Evolutionary conservation across 2,113 vertebrate genomes (phyloP).

Genomic region (Diphyllodes magnificus): DNA sequence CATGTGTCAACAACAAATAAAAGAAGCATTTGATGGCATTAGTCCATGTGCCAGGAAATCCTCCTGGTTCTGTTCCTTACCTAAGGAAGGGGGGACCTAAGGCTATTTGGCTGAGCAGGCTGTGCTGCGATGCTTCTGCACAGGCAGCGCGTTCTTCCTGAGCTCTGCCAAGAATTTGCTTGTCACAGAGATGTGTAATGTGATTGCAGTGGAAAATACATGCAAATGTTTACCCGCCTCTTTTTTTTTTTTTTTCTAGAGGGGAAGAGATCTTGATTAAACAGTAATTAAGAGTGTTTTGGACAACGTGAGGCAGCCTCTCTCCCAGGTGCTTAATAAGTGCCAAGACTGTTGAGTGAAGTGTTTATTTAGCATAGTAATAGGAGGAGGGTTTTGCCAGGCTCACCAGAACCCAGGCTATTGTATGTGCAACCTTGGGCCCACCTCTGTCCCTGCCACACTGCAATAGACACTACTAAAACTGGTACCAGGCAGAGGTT

Average conservation of each 20-base stretch:
- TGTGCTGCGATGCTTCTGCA: constrained; percentile 34
- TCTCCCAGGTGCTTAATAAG: constrained; percentile 64
- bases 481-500: background rate
- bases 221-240: background rate
- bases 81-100: constrained; percentile 36
- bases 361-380: constrained; percentile 49
- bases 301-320: constrained; percentile 36
- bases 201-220: constrained; percentile 3
- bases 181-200: constrained; percentile 24
- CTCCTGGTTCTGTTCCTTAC: constrained; percentile 42
- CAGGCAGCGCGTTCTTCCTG: background rate
- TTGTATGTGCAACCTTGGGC: background rate
- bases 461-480: rapidly evolving
- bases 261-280: constrained; percentile 61
- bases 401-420: background rate
- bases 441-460: background rate
- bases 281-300: constrained; percentile 63
- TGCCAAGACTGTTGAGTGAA: constrained; percentile 52
- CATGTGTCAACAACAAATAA: constrained; percentile 56
- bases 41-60: constrained; percentile 51
- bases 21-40: constrained; percentile 43
- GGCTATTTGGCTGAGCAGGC: constrained; percentile 57
- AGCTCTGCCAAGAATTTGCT: constrained; percentile 46
- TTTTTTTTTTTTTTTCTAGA: background rate
- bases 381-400: background rate